Base-by-base conservation (phyloP, 2,888 invertebrate genomes). In the Cheilosia vernalis region DNA sequence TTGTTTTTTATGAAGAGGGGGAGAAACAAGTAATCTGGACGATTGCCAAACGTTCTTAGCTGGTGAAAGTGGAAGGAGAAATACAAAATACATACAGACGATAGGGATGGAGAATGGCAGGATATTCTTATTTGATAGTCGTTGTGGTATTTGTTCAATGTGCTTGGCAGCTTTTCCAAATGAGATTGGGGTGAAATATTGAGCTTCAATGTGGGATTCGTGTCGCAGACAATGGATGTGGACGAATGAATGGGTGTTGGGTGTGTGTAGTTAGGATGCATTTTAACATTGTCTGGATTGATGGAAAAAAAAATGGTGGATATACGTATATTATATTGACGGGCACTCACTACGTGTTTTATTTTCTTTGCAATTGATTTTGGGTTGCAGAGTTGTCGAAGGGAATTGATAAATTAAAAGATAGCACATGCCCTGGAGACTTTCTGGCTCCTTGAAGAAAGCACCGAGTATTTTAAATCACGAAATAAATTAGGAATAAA, bases 31-130 rank as follows among this genome's bases (percentile, higher is more conserved):
- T 55, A 80, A 79, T 55, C 74, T 84, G 84, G 84, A 60, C 49
- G 51, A 80, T 70, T 84, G 84, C 84, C 84, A 84, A 79, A 69
- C 73, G 58, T 64, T 64, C 40, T 79, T 64, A 63, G 64, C 24
- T 24, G 15, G 33, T 53, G 44, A 74, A 72, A 60, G 56, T 49
- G 19, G 66, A 33, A 27, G 30, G 10, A 40, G 47, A 19, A 9
- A 47, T 42, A 42, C 27, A 27, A 47, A 9, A 47, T 7, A n/a
- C 44, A 19, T 47, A 47, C 7, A 24, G 24, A 40, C 5, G 40
- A 40, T 42, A 13, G 37, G 40, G 7, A 21, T n/a, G n/a, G 24
- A 49, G 47, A 17, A 60, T 27, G 49, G 33, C 76, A 80, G 70
- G 74, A 80, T 60, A 76, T 79, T 49, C 64, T 17, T 37, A 42